Evolutionary conservation across 2,113 vertebrate species (phyloP).

Genomic region (Alosa alosa): DNA sequence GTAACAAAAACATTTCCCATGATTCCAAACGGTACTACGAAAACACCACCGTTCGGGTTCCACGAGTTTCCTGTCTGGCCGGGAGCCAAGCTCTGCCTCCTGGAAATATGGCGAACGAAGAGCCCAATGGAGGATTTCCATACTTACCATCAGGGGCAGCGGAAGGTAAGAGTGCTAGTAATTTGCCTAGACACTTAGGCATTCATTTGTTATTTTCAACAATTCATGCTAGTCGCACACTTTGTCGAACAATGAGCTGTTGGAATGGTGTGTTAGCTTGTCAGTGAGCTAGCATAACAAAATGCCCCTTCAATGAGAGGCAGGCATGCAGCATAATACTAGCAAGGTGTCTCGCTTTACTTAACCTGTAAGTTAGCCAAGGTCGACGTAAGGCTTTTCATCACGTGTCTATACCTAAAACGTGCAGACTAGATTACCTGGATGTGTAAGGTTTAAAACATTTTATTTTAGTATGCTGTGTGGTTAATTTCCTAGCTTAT

Average conservation of each 20-base stretch:
- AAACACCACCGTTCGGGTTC: neutral
- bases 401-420: neutral
- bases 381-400: conserved; percentile 55
- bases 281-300: neutral
- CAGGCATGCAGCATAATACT: neutral
- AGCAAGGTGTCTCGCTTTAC: neutral
- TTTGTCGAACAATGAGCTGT: neutral
- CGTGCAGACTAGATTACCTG: neutral
- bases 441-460: neutral
- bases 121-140: conserved; percentile 69
- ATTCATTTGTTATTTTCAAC: neutral
- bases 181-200: neutral
- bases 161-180: conserved; percentile 60
- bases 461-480: neutral
- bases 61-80: neutral
- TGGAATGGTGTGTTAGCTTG: neutral
- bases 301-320: neutral
- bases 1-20: neutral
- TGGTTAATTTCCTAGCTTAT: neutral
- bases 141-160: conserved; percentile 65
- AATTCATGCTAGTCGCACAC: neutral
- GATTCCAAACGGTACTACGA: neutral
- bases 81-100: conserved; percentile 32
- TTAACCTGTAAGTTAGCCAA: conserved; percentile 48
- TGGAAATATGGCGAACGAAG: conserved; percentile 68